Percentiles rank a stretch among this genome's conserved stretches.
Evolutionary conservation across 2,113 vertebrate species (phyloP).

Genomic region (Hypomesus transpacificus): DNA sequence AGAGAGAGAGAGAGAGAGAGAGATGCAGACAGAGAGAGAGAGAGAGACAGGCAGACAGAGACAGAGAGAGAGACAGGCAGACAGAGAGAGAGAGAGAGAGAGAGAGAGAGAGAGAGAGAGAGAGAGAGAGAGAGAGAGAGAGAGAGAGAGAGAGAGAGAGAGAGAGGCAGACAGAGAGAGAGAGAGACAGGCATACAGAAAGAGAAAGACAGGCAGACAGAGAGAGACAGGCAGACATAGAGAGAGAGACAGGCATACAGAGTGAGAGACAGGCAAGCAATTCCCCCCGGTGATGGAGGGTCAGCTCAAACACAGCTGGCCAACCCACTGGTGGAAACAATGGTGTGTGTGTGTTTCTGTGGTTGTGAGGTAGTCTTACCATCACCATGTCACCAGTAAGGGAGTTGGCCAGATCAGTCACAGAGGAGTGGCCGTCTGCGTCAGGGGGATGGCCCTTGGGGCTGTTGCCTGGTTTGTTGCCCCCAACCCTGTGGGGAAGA

Average conservation of each 20-base stretch:
- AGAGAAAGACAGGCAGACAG: not conserved
- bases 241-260: not conserved
- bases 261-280: not conserved
- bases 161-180: not conserved
- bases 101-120: no score
- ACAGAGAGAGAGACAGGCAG: no score
- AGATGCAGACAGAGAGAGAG: no score
- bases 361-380: slow-evolving; percentile 68
- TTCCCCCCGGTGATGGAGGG: not conserved
- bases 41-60: no score
- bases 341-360: not conserved
- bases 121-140: not conserved
- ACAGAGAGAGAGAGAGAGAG: no score
- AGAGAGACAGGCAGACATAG: not conserved
- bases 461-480: slow-evolving; percentile 81
- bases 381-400: slow-evolving; percentile 97
- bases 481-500: slow-evolving; percentile 73
- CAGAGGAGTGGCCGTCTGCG: slow-evolving; percentile 85
- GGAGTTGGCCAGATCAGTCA: slow-evolving; percentile 95
- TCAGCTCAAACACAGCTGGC: not conserved
- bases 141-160: not conserved
- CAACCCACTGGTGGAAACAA: no score
- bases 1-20: no score
- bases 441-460: slow-evolving; percentile 85
- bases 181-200: not conserved